Conservation (phyloP, 2,113 vertebrate species). For the Cynopterus brachyotis region DNA sequence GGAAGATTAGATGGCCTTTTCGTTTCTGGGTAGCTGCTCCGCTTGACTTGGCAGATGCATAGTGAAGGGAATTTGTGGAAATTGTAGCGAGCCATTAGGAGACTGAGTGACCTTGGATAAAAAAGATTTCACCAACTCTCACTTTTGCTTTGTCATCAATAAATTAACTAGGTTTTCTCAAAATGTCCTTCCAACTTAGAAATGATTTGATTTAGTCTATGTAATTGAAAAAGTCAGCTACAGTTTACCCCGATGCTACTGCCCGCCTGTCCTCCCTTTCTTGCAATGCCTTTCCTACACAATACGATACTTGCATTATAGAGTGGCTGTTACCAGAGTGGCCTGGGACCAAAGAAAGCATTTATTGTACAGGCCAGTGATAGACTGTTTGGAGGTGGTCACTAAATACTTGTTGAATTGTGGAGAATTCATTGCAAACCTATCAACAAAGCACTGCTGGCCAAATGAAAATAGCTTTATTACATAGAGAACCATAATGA, state of each 20-base stretch:
- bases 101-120: slow-evolving; percentile 50
- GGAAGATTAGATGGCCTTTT: background rate
- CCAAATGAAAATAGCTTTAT: slow-evolving; percentile 5
- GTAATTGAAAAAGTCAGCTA: background rate
- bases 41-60: background rate
- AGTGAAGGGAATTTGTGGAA: slow-evolving; percentile 9
- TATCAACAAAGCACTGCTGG: background rate
- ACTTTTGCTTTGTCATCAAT: slow-evolving; percentile 10
- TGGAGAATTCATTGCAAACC: slow-evolving; percentile 58
- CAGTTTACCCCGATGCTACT: background rate
- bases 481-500: background rate
- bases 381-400: slow-evolving; percentile 39
- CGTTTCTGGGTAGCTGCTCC: background rate
- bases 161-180: background rate
- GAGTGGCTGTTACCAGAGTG: slow-evolving; percentile 54
- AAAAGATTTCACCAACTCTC: background rate
- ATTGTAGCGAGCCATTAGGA: background rate
- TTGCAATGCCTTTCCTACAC: slow-evolving; percentile 5
- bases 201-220: background rate
- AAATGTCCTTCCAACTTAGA: background rate
- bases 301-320: slow-evolving; percentile 54
- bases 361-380: slow-evolving; percentile 68
- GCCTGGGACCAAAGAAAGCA: slow-evolving; percentile 74
- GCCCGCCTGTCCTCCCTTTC: background rate
- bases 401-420: slow-evolving; percentile 61